Evolutionary conservation across 2,888 invertebrate genomes (phyloP).

Genomic region (Tetrapedia diversipes): DNA sequence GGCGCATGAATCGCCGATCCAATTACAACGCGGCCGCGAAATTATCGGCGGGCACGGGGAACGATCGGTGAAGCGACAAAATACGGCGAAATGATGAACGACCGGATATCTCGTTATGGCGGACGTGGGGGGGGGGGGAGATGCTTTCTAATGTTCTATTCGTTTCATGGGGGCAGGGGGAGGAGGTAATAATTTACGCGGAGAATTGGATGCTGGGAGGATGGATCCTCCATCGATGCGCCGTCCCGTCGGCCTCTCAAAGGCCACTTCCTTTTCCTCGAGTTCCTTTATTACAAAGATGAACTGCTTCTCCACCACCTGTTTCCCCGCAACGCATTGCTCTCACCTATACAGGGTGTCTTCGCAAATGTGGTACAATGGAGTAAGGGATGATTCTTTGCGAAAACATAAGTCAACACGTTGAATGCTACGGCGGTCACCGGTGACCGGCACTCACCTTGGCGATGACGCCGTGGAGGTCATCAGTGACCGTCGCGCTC

Average conservation of each 20-base stretch:
- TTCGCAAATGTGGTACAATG: no score
- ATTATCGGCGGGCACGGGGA: slow-evolving; percentile 32
- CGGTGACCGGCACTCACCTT: no score
- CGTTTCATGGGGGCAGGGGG: neutral
- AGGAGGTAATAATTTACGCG: slow-evolving; percentile 5
- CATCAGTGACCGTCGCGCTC: no score
- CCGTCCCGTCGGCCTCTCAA: slow-evolving; percentile 8
- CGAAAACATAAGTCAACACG: no score
- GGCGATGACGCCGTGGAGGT: no score
- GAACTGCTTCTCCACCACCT: neutral
- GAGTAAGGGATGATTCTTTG: no score
- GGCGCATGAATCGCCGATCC: slow-evolving; percentile 45
- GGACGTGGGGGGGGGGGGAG: no score
- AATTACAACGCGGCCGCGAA: slow-evolving; percentile 38
- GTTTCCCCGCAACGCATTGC: no score
- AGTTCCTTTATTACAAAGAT: neutral
- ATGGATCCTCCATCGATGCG: neutral
- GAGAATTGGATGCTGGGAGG: neutral
- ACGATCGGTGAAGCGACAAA: neutral
- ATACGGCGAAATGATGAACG: slow-evolving; percentile 11
- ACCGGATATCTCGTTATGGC: neutral
- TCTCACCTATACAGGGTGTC: no score
- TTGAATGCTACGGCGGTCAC: no score
- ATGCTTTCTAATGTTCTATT: neutral
- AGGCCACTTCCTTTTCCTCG: slow-evolving; percentile 11